A percentile compares a stretch with the other conserved stretches of the same genome.
Evolutionary conservation across 2,888 invertebrate species (phyloP).

Genomic region (Nezara viridula): DNA sequence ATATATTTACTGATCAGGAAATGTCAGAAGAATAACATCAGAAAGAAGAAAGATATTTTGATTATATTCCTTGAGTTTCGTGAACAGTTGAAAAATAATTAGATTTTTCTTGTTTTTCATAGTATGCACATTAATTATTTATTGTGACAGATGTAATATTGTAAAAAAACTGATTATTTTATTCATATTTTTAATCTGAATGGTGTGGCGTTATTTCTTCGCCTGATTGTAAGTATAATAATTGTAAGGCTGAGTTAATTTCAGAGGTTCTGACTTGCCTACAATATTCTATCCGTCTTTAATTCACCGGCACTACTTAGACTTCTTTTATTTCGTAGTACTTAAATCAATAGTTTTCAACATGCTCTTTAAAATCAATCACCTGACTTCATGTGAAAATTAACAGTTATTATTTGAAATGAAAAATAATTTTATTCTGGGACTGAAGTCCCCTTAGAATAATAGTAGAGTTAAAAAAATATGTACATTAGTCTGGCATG

Average conservation of each 20-base stretch:
- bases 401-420: too few relatives aligned
- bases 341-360: too few relatives aligned
- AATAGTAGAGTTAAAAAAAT: too few relatives aligned
- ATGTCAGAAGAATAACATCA: neutral
- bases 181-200: neutral
- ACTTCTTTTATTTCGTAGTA: too few relatives aligned
- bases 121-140: neutral
- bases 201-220: neutral
- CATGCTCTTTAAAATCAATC: too few relatives aligned
- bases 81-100: neutral
- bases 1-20: too few relatives aligned
- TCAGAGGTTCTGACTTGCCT: neutral
- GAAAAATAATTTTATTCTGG: too few relatives aligned
- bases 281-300: too few relatives aligned
- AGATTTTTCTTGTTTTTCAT: neutral
- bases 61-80: neutral
- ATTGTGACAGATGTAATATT: neutral
- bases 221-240: neutral
- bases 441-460: too few relatives aligned
- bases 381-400: too few relatives aligned
- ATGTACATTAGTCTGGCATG: too few relatives aligned
- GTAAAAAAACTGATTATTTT: neutral
- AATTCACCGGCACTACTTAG: too few relatives aligned
- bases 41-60: neutral
- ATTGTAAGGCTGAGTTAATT: neutral